phyloP scores from a whole-genome alignment of 2,797 vertebrate genomes.

The Apodemus agrarius region DNA sequence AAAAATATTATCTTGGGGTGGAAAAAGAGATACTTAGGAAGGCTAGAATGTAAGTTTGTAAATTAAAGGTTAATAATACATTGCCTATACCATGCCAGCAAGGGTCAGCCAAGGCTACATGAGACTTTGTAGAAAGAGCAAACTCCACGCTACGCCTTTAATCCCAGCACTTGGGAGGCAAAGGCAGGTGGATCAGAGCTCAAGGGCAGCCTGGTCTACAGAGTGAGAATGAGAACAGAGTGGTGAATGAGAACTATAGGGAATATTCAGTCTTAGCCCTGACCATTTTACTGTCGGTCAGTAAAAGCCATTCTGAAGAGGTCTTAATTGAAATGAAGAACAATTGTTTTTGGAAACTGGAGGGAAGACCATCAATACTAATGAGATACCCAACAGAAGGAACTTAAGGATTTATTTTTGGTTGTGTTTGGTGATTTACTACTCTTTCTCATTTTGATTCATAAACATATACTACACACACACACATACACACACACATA shows the following conservation, averaged over 20 bases:
- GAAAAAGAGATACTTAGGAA: background rate
- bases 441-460: background rate
- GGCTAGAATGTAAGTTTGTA: background rate
- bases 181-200: background rate
- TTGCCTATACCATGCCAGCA: background rate
- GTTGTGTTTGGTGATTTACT: background rate
- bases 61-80: background rate
- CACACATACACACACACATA: too few species aligned
- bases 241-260: background rate
- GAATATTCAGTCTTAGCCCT: background rate
- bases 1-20: background rate
- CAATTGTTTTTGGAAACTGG: background rate
- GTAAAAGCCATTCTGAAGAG: background rate
- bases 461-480: background rate
- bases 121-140: background rate
- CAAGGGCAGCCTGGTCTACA: background rate
- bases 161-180: background rate
- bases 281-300: background rate
- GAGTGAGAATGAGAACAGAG: too few species aligned
- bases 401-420: background rate
- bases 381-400: background rate
- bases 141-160: background rate
- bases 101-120: background rate
- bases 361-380: background rate
- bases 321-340: background rate